Percentiles rank a stretch among this genome's conserved stretches.
Evolutionary conservation across 2,113 vertebrate genomes (phyloP).

Genomic region (Elaphurus davidianus): DNA sequence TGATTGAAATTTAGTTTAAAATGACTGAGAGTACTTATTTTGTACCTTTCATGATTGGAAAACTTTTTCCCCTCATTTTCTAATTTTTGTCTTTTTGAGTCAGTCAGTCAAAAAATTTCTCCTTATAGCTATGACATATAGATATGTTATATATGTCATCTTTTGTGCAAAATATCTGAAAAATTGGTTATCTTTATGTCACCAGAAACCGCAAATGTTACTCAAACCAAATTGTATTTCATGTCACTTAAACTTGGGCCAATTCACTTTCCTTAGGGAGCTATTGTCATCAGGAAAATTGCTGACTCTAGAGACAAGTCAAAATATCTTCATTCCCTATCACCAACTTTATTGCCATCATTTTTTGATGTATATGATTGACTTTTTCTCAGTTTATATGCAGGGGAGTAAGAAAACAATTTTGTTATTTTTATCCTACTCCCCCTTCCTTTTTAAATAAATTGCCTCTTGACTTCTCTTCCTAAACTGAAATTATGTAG

Average conservation of each 20-base stretch:
- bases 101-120: neutral
- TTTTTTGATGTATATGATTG: neutral
- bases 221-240: neutral
- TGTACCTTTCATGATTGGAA: neutral
- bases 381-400: neutral
- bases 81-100: neutral
- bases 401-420: neutral
- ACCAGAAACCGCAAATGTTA: neutral
- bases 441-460: neutral
- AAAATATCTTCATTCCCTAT: neutral
- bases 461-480: neutral
- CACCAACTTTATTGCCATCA: neutral
- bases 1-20: neutral
- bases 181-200: neutral
- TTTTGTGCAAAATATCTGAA: neutral
- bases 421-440: neutral
- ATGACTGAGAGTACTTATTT: neutral
- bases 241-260: neutral
- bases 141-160: neutral
- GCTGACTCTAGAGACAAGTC: neutral
- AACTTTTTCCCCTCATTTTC: neutral
- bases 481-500: neutral
- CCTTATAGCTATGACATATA: neutral
- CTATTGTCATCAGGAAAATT: neutral
- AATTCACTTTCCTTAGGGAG: neutral